Percentiles rank a stretch among this genome's conserved stretches.
Conservation (phyloP, 2,888 invertebrate species). For the Tupiocoris notatus region DNA sequence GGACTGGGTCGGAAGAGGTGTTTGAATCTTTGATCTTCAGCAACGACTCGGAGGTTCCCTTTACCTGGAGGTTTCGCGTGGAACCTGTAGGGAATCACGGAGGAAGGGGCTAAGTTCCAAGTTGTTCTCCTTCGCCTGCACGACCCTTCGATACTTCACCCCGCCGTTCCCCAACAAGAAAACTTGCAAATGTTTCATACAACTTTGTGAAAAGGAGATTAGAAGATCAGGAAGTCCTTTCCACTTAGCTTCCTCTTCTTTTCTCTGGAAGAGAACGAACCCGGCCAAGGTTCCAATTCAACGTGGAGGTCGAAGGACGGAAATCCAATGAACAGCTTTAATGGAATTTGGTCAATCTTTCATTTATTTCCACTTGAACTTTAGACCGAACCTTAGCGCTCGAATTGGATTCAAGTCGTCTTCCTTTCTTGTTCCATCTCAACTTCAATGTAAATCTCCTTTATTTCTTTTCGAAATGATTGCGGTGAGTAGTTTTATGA, state of each 20-base stretch:
- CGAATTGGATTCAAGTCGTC: constrained; percentile 35
- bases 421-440: no score
- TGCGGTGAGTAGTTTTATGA: no score
- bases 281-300: background rate
- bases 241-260: background rate
- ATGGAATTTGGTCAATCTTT: constrained; percentile 41
- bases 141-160: background rate
- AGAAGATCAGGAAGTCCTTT: constrained; percentile 38
- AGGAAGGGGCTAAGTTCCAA: constrained; percentile 26
- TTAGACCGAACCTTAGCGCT: constrained; percentile 21
- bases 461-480: no score
- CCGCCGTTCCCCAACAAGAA: constrained; percentile 8
- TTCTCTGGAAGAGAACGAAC: background rate
- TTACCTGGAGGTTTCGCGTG: background rate
- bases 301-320: constrained; percentile 10
- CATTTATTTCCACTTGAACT: constrained; percentile 41
- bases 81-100: background rate
- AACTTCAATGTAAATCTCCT: no score
- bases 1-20: constrained; percentile 5
- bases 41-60: background rate
- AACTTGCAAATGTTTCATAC: constrained; percentile 41
- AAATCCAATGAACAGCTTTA: constrained; percentile 41
- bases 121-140: constrained; percentile 11
- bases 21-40: constrained; percentile 39
- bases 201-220: constrained; percentile 40